These are phyloP conservation scores for Hypomesus transpacificus DNA, from an alignment of 2,113 vertebrate genomes.

Conservation along the genomic window DNA sequence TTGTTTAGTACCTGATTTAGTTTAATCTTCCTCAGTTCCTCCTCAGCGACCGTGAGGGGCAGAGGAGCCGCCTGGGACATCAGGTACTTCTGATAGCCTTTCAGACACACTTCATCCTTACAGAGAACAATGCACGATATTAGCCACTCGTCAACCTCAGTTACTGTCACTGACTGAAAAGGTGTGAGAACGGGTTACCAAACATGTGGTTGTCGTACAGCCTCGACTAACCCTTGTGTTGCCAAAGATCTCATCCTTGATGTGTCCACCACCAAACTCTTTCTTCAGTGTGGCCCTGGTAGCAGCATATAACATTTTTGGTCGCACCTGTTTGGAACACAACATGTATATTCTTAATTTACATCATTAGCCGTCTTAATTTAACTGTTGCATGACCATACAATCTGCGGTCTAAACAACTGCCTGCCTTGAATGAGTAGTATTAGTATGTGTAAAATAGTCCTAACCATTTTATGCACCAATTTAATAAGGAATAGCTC, in stretches of 20 bases:
- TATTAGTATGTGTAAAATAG: no score
- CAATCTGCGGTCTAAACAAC: no score
- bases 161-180: no score
- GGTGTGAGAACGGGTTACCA: no score
- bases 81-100: conserved; percentile 81
- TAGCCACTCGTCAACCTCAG: no score
- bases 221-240: conserved; percentile 72
- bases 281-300: conserved; percentile 86
- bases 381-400: no score
- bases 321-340: conserved; percentile 73
- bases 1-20: conserved; percentile 77
- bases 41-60: conserved; percentile 84
- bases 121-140: conserved; percentile 25
- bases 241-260: conserved; percentile 89
- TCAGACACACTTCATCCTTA: conserved; percentile 84
- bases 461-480: no score
- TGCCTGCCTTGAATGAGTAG: no score
- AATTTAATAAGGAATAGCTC: no score
- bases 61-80: conserved; percentile 77
- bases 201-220: no score
- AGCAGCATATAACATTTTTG: conserved; percentile 89
- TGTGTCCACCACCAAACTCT: conserved; percentile 86
- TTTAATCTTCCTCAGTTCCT: conserved; percentile 85
- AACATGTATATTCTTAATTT: not conserved
- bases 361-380: no score